Evolutionary conservation across 2,797 vertebrate genomes (phyloP).

Genomic region (Cossypha niveicapilla): DNA sequence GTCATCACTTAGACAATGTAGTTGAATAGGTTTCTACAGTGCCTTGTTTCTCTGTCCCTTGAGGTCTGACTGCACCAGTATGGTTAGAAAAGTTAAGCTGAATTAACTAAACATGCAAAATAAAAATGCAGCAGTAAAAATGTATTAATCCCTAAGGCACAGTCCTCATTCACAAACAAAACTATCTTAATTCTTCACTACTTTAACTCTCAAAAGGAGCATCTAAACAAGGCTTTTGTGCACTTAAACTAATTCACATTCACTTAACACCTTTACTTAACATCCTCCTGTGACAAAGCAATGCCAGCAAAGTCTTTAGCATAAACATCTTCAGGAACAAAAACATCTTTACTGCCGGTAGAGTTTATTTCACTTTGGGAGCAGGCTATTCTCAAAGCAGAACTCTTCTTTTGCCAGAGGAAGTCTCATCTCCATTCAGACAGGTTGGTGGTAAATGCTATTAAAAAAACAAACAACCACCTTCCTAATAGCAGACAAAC

Average conservation of each 20-base stretch:
- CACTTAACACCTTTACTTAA: conserved; percentile 21
- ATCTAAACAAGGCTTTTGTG: conserved; percentile 9
- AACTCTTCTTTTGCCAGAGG: neutral
- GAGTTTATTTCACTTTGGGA: conserved; percentile 1
- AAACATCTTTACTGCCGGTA: neutral
- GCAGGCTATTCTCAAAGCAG: neutral
- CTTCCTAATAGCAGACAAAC: neutral
- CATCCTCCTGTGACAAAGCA: conserved; percentile 8
- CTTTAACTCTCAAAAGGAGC: conserved; percentile 30
- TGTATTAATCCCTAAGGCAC: conserved; percentile 12
- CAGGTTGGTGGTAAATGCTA: neutral
- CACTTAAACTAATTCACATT: conserved; percentile 41
- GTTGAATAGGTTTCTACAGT: neutral
- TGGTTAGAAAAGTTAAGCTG: conserved; percentile 21
- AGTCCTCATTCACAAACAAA: conserved; percentile 42
- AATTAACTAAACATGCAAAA: neutral
- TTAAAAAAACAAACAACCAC: neutral
- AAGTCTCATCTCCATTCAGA: neutral
- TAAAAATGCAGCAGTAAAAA: conserved; percentile 27
- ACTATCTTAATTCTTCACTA: conserved; percentile 28
- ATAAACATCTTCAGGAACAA: conserved; percentile 14
- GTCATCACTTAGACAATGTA: conserved; percentile 45
- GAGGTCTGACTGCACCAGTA: conserved; percentile 2
- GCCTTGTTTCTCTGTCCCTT: neutral
- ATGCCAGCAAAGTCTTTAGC: neutral